phyloP scores from a whole-genome alignment of 1,140 invertebrate genomes.

The Diplogasteroides magnus region DNA sequence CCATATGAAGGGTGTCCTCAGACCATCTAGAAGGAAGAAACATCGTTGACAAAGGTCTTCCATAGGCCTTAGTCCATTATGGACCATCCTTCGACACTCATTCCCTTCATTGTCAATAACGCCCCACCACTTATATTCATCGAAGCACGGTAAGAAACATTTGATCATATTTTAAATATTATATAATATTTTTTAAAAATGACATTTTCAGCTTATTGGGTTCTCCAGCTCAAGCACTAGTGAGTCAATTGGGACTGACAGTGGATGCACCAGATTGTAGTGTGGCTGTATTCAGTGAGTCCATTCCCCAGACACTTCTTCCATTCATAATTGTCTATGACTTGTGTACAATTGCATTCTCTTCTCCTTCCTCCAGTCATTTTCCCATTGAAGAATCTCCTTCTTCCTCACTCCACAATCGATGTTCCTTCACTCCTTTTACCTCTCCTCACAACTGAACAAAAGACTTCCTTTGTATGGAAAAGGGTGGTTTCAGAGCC shows the following conservation, averaged over 20 bases:
- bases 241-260: background rate
- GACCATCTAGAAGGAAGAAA: no score
- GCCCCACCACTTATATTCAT: background rate
- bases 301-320: background rate
- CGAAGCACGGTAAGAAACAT: background rate
- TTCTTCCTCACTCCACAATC: background rate
- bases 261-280: background rate
- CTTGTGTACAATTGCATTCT: no score
- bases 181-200: background rate
- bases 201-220: background rate
- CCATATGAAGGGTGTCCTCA: no score
- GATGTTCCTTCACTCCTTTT: no score
- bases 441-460: no score
- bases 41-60: no score
- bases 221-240: background rate
- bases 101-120: background rate
- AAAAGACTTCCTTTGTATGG: no score
- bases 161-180: background rate
- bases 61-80: no score
- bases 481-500: no score
- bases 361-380: no score
- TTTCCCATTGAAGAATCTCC: no score
- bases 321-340: background rate
- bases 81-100: background rate
- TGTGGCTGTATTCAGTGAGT: background rate